These are phyloP conservation scores for Polypterus senegalus DNA, from an alignment of 2,113 vertebrate species.

Conservation along the genomic window DNA sequence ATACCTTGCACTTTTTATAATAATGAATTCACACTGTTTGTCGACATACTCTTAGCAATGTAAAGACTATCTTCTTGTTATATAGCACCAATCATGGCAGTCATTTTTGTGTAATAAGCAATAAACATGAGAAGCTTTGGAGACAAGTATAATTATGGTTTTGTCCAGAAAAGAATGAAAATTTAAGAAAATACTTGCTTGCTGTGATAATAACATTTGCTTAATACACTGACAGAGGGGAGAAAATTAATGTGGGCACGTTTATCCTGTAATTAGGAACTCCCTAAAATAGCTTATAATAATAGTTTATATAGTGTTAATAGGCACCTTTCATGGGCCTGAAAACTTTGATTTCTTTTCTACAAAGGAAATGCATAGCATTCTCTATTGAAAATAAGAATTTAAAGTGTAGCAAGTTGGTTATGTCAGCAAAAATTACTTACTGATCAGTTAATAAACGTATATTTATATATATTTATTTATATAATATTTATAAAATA, in stretches of 20 bases:
- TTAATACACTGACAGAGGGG: conserved; percentile 57
- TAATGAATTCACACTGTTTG: too few relatives aligned
- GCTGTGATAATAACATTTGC: conserved; percentile 69
- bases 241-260: conserved; percentile 48
- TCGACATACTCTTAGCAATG: too few relatives aligned
- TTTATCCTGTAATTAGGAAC: conserved; percentile 64
- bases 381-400: not conserved
- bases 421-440: too few relatives aligned
- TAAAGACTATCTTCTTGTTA: too few relatives aligned
- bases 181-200: conserved; percentile 53
- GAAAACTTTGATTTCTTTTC: conserved; percentile 35
- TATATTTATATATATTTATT: too few relatives aligned
- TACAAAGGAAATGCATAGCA: not conserved
- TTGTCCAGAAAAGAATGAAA: conserved; percentile 49
- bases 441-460: too few relatives aligned
- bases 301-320: conserved; percentile 65
- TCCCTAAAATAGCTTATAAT: conserved; percentile 61
- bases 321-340: conserved; percentile 50
- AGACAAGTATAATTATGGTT: conserved; percentile 65
- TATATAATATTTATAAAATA: too few relatives aligned
- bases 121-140: not conserved
- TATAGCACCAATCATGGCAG: too few relatives aligned
- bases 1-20: too few relatives aligned
- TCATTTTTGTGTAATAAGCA: too few relatives aligned
- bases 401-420: too few relatives aligned